Conservation (phyloP, 2,888 invertebrate species). For the Erynnis tages region DNA sequence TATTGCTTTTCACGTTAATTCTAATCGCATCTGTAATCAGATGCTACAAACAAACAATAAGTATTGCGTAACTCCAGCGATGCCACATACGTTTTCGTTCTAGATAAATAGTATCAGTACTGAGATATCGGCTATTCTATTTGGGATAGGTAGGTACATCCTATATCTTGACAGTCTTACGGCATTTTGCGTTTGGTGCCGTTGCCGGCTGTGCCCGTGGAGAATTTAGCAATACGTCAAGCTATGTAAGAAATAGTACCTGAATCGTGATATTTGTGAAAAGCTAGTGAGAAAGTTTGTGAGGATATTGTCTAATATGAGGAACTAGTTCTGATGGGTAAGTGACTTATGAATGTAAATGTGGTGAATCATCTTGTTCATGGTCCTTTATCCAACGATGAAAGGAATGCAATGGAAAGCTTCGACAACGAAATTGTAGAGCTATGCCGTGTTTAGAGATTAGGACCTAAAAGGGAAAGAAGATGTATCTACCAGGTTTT, state of each 20-base stretch:
- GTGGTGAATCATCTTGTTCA: too few species aligned
- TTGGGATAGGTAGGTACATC: constrained; percentile 28
- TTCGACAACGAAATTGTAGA: too few species aligned
- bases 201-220: neutral
- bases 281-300: neutral
- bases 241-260: neutral
- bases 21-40: constrained; percentile 1
- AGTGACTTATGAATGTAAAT: constrained; percentile 7
- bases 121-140: constrained; percentile 14
- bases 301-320: constrained; percentile 21
- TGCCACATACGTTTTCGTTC: constrained; percentile 5
- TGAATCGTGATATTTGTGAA: neutral
- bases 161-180: constrained; percentile 24
- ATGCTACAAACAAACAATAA: neutral
- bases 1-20: neutral
- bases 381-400: too few species aligned
- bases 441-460: too few species aligned
- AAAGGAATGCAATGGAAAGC: too few species aligned
- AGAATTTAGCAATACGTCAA: neutral
- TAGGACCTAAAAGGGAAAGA: too few species aligned
- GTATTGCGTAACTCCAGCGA: constrained; percentile 15
- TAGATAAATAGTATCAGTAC: constrained; percentile 15
- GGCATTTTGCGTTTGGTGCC: constrained; percentile 10
- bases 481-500: too few species aligned
- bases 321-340: constrained; percentile 33